These are phyloP conservation scores for Drosophila kurseongensis DNA, from an alignment of 1,140 invertebrate genomes.

Conservation along the genomic window DNA sequence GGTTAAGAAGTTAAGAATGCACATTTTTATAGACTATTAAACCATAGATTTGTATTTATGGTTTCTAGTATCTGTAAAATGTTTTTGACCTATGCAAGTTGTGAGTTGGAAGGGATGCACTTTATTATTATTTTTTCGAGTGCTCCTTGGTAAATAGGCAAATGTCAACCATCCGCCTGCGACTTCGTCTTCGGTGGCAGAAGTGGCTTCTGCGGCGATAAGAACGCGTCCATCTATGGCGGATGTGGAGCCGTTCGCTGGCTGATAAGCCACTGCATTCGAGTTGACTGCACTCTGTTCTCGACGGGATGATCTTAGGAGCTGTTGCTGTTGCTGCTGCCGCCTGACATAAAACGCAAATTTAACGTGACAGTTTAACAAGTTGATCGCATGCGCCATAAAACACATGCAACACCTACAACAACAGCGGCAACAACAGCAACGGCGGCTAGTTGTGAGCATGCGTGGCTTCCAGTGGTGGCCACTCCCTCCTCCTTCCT, in stretches of 20 bases:
- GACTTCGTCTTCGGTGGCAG: conserved; percentile 19
- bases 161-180: conserved; percentile 39
- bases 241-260: conserved; percentile 62
- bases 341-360: conserved; percentile 78
- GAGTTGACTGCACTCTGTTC: conserved; percentile 71
- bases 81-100: no score
- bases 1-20: no score
- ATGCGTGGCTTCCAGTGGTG: conserved; percentile 70
- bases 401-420: conserved; percentile 82
- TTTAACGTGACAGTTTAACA: conserved; percentile 82
- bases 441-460: conserved; percentile 51
- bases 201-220: conserved; percentile 45
- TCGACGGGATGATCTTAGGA: conserved; percentile 23
- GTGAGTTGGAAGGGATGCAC: not conserved
- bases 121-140: not conserved
- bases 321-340: conserved; percentile 22
- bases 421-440: conserved; percentile 53
- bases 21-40: no score
- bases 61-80: no score
- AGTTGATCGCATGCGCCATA: conserved; percentile 82
- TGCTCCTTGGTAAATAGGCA: conserved; percentile 63
- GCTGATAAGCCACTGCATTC: conserved; percentile 57
- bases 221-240: conserved; percentile 57
- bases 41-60: no score
- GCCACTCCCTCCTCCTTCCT: conserved; percentile 29